Percentiles rank a stretch among this genome's conserved stretches.
Conservation (phyloP, 2,888 invertebrate species). For the Sesia bembeciformis region DNA sequence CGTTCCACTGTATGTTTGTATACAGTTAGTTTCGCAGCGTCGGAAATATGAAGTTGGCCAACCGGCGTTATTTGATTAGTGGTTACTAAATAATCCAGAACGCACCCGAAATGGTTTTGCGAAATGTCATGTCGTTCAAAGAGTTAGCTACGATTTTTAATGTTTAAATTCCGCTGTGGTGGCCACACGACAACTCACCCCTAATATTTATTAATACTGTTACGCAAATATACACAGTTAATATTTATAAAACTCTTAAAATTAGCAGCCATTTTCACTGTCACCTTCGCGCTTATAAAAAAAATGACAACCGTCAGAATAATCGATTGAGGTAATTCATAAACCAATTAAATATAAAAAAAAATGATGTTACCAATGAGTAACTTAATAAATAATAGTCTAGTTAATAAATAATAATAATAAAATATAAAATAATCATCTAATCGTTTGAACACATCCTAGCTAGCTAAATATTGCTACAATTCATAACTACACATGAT, state of each 20-base stretch:
- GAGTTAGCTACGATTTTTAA: too few species aligned
- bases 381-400: constrained; percentile 59
- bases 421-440: constrained; percentile 45
- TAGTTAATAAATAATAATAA: constrained; percentile 32
- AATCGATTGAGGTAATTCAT: background rate
- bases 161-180: background rate
- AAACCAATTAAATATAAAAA: background rate
- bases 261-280: background rate
- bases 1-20: background rate
- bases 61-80: too few species aligned
- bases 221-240: constrained; percentile 16
- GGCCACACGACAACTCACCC: constrained; percentile 3
- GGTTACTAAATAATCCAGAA: too few species aligned
- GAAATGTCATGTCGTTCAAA: too few species aligned
- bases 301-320: background rate
- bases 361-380: constrained; percentile 6
- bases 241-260: background rate
- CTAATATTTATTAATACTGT: constrained; percentile 51
- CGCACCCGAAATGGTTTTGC: too few species aligned
- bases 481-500: constrained; percentile 44
- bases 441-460: constrained; percentile 68
- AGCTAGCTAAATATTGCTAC: constrained; percentile 63
- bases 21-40: background rate
- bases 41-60: too few species aligned
- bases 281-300: background rate